Conservation (phyloP, 2,888 invertebrate genomes). For the Tinea trinotella region DNA sequence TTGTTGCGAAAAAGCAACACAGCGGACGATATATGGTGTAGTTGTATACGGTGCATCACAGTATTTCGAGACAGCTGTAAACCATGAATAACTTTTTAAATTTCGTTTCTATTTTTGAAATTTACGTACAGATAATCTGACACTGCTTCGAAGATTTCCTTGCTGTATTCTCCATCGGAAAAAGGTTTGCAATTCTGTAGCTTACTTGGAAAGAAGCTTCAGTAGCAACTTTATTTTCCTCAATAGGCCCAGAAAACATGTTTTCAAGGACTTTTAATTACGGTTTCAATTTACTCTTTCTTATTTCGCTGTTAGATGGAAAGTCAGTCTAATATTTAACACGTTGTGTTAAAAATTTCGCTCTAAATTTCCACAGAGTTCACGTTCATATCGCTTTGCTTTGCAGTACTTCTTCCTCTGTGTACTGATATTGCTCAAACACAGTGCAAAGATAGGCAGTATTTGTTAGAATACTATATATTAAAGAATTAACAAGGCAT, state of each 20-base stretch:
- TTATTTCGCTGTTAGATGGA: conserved; percentile 25
- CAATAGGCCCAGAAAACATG: conserved; percentile 25
- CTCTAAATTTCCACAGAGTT: conserved; percentile 24
- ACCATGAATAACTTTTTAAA: conserved; percentile 24
- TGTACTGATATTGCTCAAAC: too few relatives aligned
- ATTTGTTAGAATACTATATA: too few relatives aligned
- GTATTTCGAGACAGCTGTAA: conserved; percentile 26
- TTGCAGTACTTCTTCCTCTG: too few relatives aligned
- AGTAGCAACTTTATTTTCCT: conserved; percentile 26
- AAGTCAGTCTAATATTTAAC: conserved; percentile 25
- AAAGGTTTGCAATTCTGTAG: conserved; percentile 26
- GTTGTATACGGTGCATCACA: conserved; percentile 25
- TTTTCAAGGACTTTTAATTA: conserved; percentile 25
- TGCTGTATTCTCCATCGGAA: conserved; percentile 24
- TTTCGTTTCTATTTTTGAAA: conserved; percentile 27
- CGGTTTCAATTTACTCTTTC: conserved; percentile 26
- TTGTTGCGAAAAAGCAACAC: conserved; percentile 24
- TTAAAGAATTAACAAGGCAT: too few relatives aligned
- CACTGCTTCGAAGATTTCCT: conserved; percentile 26
- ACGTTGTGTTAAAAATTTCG: conserved; percentile 23
- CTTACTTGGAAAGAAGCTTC: conserved; percentile 24
- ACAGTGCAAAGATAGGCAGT: too few relatives aligned
- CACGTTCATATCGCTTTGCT: too few relatives aligned
- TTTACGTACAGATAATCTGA: conserved; percentile 26
- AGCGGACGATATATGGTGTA: conserved; percentile 24